A percentile compares a stretch with the other conserved stretches of the same genome.
Conservation (phyloP, 2,797 vertebrate genomes). For the Gila robusta region DNA sequence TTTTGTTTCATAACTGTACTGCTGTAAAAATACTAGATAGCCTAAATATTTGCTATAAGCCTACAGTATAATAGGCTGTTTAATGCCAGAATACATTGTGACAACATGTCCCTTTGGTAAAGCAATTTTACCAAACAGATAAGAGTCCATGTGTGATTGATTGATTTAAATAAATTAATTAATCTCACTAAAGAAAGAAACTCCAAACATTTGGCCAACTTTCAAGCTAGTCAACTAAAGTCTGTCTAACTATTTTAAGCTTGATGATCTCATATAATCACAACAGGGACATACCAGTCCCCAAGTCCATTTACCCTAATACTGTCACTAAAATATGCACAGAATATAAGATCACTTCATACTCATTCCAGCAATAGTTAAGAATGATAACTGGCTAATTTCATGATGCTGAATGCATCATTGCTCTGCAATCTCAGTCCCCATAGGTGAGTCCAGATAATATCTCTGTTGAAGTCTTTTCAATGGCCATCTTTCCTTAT, state of each 20-base stretch:
- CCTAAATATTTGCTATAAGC: neutral
- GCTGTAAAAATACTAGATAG: too few species aligned
- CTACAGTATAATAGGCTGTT: too few species aligned
- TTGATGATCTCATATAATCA: neutral
- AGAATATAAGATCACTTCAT: neutral
- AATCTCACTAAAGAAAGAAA: neutral
- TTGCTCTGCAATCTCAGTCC: slow-evolving; percentile 35
- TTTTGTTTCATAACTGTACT: neutral
- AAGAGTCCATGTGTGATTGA: neutral
- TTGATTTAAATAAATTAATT: neutral
- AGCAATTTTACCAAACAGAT: too few species aligned
- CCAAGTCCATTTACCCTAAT: neutral
- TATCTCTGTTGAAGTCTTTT: slow-evolving; percentile 54
- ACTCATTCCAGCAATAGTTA: neutral
- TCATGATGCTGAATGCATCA: slow-evolving; percentile 41
- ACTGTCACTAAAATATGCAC: slow-evolving; percentile 23
- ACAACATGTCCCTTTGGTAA: too few species aligned
- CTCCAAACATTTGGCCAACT: neutral
- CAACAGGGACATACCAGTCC: neutral
- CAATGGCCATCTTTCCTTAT: slow-evolving; percentile 64
- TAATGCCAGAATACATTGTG: too few species aligned
- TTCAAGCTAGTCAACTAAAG: neutral
- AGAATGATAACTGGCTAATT: slow-evolving; percentile 11
- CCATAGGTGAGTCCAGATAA: slow-evolving; percentile 36
- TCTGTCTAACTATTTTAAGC: slow-evolving; percentile 1